A percentile compares a stretch with the other conserved stretches of the same genome.
phyloP scores from a whole-genome alignment of 1,140 invertebrate species.

The Holotrichia oblita region DNA sequence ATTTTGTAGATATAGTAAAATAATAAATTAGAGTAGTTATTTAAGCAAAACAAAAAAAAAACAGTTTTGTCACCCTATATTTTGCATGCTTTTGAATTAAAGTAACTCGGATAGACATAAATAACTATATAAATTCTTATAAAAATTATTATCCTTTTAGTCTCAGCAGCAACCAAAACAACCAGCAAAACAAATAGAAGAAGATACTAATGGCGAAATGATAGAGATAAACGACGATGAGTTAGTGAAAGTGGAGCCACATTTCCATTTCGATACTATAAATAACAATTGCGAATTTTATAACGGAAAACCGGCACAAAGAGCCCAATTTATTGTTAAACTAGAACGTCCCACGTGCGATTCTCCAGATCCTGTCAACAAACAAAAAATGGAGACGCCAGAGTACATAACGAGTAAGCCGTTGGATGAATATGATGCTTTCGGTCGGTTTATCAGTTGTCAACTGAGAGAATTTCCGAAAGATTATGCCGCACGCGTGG shows the following conservation, averaged over 20 bases:
- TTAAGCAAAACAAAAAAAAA: no score
- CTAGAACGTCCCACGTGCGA: background rate
- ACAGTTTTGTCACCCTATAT: no score
- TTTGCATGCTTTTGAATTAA: no score
- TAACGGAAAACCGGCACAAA: background rate
- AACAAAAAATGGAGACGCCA: background rate
- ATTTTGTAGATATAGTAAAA: no score
- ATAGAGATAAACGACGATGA: constrained; percentile 25
- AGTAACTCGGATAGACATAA: no score
- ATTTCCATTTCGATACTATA: background rate
- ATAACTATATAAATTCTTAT: no score
- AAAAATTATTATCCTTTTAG: no score
- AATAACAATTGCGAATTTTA: constrained; percentile 25
- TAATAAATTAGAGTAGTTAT: no score
- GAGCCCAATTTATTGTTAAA: background rate
- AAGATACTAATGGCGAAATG: constrained; percentile 22
- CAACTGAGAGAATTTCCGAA: constrained; percentile 15
- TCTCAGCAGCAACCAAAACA: background rate
- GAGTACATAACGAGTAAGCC: constrained; percentile 9
- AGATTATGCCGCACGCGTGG: background rate
- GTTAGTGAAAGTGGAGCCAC: no score
- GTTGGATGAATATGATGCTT: constrained; percentile 22
- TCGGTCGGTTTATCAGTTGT: background rate
- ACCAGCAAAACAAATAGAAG: background rate
- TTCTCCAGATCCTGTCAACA: constrained; percentile 1